Evolutionary conservation across 2,888 invertebrate genomes (phyloP), one percentile per base, ranked within the genome.

Genomic region (Dendrolimus pini): DNA sequence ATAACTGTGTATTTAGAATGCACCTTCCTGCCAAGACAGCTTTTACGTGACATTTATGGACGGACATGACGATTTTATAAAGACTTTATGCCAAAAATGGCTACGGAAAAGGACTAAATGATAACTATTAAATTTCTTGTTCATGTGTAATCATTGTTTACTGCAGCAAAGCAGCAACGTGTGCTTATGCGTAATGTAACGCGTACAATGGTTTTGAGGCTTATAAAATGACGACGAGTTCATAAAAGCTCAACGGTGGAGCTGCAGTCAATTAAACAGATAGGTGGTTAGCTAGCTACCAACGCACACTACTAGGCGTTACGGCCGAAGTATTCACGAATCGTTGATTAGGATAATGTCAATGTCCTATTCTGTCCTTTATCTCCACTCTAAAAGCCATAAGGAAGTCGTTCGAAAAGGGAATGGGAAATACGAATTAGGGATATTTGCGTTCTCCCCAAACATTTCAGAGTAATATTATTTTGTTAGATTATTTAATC

Each of bases 211-310:
- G 74, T 69, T 73, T 76, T 75, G 73, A 70, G 71, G 70, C 71
- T 67, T 76, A 75, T 84, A 77, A 83, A 83, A 81, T 75, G 76
- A 30, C 6, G 75, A 85, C 77, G 82, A 80, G 74, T 71, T 78
- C 77, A 85, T 85, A 86, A 84, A 84, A 80, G 72, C 9, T 9
- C 3, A 47, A 47, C 47, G 47, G 9, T 10, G 9, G 47, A 12
- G 47, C 9, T 7, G 9, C 2, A 79, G 79, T 78, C 80, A 85
- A 87, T 87, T 85, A 84, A 80, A 74, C 70, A 65, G 70, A 67
- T 76, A 74, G 75, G 77, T 75, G 77, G 67, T 75, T 77, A 58
- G 58, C 47, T 77, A 58, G 58, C 47, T 47, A 12, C 47, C 47
- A 47, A 8, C 9, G 62, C 52, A 42, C 60, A 61, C 66, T 62